These are phyloP conservation scores for Cynoglossus semilaevis DNA, from an alignment of 2,113 vertebrate genomes.

Conservation along the genomic window DNA sequence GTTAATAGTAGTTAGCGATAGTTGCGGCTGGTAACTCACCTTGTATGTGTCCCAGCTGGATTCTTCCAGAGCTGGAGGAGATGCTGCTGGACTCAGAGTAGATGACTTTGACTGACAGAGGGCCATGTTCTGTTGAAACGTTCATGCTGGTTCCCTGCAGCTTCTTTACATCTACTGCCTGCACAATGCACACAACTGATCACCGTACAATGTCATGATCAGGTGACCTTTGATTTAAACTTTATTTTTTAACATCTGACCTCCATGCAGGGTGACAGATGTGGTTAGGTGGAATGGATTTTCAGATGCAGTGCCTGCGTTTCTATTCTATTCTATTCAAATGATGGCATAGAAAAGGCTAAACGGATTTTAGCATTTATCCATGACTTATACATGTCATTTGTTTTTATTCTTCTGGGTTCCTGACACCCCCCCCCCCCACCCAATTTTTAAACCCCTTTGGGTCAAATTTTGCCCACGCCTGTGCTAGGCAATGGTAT, in stretches of 20 bases:
- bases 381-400: too few relatives aligned
- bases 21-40: conserved; percentile 77
- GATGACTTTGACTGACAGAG: conserved; percentile 86
- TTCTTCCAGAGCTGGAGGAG: conserved; percentile 81
- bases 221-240: neutral
- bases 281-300: too few relatives aligned
- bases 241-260: neutral
- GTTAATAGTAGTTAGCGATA: neutral
- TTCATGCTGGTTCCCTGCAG: conserved; percentile 87
- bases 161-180: conserved; percentile 89
- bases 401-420: too few relatives aligned
- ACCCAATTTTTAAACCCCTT: too few relatives aligned
- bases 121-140: conserved; percentile 85
- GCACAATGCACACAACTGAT: conserved; percentile 38
- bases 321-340: too few relatives aligned
- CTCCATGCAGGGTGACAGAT: too few relatives aligned
- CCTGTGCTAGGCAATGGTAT: too few relatives aligned
- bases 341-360: too few relatives aligned
- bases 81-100: conserved; percentile 86
- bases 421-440: too few relatives aligned
- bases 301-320: too few relatives aligned
- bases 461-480: too few relatives aligned
- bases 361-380: too few relatives aligned
- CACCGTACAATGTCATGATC: neutral
- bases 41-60: conserved; percentile 87